Evolutionary conservation across 1,140 invertebrate species (phyloP), one percentile per base, ranked within the genome.

Genomic region (Listronotus oregonensis): DNA sequence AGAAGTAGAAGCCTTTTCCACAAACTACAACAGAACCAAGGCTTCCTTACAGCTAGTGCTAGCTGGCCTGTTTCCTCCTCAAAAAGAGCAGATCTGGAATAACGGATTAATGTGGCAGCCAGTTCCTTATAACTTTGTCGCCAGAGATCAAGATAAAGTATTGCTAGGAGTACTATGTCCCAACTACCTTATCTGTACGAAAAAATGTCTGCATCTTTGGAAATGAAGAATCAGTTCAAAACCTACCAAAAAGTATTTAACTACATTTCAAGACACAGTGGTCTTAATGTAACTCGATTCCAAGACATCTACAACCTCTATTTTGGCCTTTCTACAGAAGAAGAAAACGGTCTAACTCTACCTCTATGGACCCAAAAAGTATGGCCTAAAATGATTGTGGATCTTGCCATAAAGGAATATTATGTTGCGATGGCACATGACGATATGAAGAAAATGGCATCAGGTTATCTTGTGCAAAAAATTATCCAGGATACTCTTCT

Each of bases 41-140:
- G 84, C 84, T 81, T 85, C 82, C 6, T 78, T 81, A 0, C 85
- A 89, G 73, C 83, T 87, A 39, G 84, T 94, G 55, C 80, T 97
- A 27, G 93, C 94, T 5, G 93, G 91, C 15, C 80, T 97, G 39
- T 96, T 87, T 80, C 90, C 89, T n/a, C 93, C 93, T 0, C 76
- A 77, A 27, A 78, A 83, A 5, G 80, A 85, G 37, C 87, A 92
- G 71, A 80, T 85, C 51, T 94, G 93, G 85, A 84, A 92, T 69
- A 75, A 82, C 0, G 78, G 85, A 47, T 79, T 96, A 39, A 72
- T 77, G 0, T 97, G 95, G 95, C 91, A 93, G 71, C 94, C 95
- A 0, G 87, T 97, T 69, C 91, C 94, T 0, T 87, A 96, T 39
- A 70, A 70, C 47, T 68, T 58, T 39, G 14, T 62, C 2, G 54